These are phyloP conservation scores for Drosophila flavopinicola DNA, from an alignment of 2,888 invertebrate genomes.

Conservation along the genomic window DNA sequence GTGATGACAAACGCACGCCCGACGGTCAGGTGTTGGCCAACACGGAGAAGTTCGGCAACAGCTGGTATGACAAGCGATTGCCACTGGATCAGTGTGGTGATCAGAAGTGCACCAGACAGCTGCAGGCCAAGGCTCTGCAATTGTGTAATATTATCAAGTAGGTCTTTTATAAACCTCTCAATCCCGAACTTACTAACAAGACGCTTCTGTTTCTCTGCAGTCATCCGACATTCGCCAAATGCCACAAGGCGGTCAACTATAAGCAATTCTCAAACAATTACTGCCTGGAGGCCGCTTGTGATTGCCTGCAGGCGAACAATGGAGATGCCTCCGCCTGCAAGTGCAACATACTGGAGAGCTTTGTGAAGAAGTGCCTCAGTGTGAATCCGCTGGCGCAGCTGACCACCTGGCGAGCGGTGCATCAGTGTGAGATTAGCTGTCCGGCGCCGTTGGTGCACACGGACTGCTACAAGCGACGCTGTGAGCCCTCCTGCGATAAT, in stretches of 20 bases:
- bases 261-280: slow-evolving; percentile 88
- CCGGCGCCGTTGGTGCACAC: slow-evolving; percentile 91
- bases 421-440: slow-evolving; percentile 90
- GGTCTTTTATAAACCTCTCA: no score
- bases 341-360: slow-evolving; percentile 89
- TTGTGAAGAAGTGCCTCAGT: slow-evolving; percentile 90
- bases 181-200: neutral
- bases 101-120: slow-evolving; percentile 86
- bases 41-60: slow-evolving; percentile 90
- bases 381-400: slow-evolving; percentile 87
- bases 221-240: slow-evolving; percentile 88
- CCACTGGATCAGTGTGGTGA: slow-evolving; percentile 86
- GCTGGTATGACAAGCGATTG: slow-evolving; percentile 87
- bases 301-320: slow-evolving; percentile 87
- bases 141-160: slow-evolving; percentile 89
- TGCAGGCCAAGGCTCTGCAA: slow-evolving; percentile 88
- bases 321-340: slow-evolving; percentile 86
- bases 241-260: slow-evolving; percentile 87
- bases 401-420: slow-evolving; percentile 89
- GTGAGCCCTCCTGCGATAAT: slow-evolving; percentile 91
- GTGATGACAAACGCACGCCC: slow-evolving; percentile 90
- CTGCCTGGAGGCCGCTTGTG: slow-evolving; percentile 91
- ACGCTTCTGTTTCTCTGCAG: slow-evolving; percentile 78
- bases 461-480: slow-evolving; percentile 91
- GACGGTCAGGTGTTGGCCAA: slow-evolving; percentile 87